A percentile compares a stretch with the other conserved stretches of the same genome.
These are phyloP conservation scores for Auanema sp. DNA, from an alignment of 2,888 invertebrate species.

Conservation along the genomic window DNA sequence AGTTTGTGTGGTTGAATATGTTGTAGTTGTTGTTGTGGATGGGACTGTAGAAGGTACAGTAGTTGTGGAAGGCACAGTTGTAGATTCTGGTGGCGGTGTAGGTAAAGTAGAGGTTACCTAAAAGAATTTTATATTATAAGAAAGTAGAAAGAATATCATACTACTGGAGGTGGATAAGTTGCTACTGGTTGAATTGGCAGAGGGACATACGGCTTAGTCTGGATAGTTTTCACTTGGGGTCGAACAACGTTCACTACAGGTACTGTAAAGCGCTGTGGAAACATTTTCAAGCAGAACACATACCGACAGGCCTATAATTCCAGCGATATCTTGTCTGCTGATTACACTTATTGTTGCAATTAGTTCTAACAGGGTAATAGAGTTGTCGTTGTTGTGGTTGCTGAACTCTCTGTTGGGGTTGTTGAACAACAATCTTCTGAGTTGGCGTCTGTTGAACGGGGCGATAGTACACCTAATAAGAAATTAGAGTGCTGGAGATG, in stretches of 20 bases:
- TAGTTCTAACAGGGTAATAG: slow-evolving; percentile 59
- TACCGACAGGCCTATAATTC: slow-evolving; percentile 51
- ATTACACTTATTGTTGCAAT: slow-evolving; percentile 52
- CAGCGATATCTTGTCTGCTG: slow-evolving; percentile 53
- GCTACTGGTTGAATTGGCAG: slow-evolving; percentile 11
- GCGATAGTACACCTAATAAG: slow-evolving; percentile 18
- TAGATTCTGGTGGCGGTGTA: slow-evolving; percentile 25
- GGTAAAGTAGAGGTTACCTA: slow-evolving; percentile 21
- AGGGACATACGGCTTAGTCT: slow-evolving; percentile 18
- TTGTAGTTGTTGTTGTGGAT: slow-evolving; percentile 16
- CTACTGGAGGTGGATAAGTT: slow-evolving; percentile 27
- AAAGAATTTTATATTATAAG: slow-evolving; percentile 25
- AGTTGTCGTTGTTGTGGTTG: slow-evolving; percentile 33
- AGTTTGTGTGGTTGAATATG: too few species aligned
- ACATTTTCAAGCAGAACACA: slow-evolving; percentile 7
- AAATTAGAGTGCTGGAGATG: not conserved
- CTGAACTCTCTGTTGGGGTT: slow-evolving; percentile 12
- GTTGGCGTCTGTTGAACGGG: not conserved
- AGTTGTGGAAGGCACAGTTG: slow-evolving; percentile 23
- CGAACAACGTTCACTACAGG: not conserved
- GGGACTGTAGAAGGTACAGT: slow-evolving; percentile 6
- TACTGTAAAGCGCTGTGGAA: too few species aligned
- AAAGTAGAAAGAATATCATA: slow-evolving; percentile 22
- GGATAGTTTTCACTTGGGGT: slow-evolving; percentile 14
- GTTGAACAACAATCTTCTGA: not conserved